A percentile compares a stretch with the other conserved stretches of the same genome.
Conservation (phyloP, 2,113 vertebrate genomes). For the Megaleporinus macrocephalus region DNA sequence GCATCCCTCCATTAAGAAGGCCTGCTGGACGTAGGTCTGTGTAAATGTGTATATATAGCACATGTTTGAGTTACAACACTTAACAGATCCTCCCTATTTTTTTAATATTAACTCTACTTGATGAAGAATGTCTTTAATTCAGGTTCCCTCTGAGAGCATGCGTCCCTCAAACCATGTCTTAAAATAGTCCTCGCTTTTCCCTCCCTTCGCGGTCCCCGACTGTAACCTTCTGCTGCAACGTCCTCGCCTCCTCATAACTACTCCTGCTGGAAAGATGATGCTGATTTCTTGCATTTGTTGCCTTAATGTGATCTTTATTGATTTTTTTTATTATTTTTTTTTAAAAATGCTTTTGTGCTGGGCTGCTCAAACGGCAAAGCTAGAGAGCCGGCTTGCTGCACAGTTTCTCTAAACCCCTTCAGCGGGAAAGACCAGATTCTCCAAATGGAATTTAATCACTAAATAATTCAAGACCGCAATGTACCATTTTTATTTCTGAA, state of each 20-base stretch:
- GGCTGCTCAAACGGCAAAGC: not conserved
- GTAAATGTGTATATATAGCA: conserved; percentile 94
- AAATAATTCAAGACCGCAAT: too few species aligned
- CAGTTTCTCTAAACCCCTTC: too few species aligned
- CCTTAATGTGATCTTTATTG: not conserved
- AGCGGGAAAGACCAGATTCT: too few species aligned
- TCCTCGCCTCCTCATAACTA: not conserved
- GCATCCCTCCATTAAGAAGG: conserved; percentile 22
- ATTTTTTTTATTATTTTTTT: too few species aligned
- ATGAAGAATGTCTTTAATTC: conserved; percentile 26
- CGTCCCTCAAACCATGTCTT: conserved; percentile 34
- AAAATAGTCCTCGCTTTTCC: conserved; percentile 69
- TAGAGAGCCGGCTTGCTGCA: too few species aligned
- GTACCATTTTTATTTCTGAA: too few species aligned
- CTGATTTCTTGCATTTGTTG: not conserved
- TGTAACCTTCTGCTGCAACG: not conserved
- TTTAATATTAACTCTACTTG: conserved; percentile 50
- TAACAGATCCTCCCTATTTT: conserved; percentile 50
- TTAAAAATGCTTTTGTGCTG: not conserved
- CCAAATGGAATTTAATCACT: too few species aligned
- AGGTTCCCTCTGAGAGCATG: conserved; percentile 61
- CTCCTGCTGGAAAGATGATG: not conserved
- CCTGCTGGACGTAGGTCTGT: conserved; percentile 49
- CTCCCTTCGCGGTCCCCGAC: conserved; percentile 79
- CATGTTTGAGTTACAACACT: conserved; percentile 76